phyloP scores from a whole-genome alignment of 2,797 vertebrate species.

The Borostomias antarcticus region DNA sequence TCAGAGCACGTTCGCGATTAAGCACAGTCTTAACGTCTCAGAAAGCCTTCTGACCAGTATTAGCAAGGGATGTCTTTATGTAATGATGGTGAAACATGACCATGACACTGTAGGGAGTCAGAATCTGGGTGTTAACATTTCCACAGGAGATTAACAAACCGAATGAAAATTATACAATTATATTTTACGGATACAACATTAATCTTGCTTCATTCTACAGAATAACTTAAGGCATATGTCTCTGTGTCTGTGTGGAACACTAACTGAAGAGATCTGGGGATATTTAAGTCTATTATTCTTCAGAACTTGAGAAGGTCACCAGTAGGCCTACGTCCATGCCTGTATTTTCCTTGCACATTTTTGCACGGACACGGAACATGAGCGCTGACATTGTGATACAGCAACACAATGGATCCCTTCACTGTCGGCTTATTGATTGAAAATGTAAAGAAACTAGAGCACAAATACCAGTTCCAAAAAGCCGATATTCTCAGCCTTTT shows the following conservation, averaged over 20 bases:
- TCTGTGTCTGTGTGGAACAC: background rate
- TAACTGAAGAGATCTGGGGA: background rate
- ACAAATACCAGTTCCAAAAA: background rate
- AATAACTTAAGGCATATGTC: background rate
- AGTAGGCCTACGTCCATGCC: background rate
- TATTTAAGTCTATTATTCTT: background rate
- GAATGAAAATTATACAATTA: background rate
- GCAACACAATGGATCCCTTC: background rate
- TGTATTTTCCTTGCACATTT: background rate
- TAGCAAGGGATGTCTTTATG: slow-evolving; percentile 1
- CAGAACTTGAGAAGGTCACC: too few species aligned
- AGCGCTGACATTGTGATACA: background rate
- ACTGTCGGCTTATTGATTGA: background rate
- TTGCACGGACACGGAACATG: background rate
- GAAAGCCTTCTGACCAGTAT: slow-evolving; percentile 2
- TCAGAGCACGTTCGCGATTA: slow-evolving; percentile 40
- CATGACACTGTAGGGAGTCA: slow-evolving; percentile 3
- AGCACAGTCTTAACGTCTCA: slow-evolving; percentile 4
- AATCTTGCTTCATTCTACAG: background rate
- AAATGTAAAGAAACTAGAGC: background rate
- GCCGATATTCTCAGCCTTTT: slow-evolving; percentile 6
- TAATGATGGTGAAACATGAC: background rate
- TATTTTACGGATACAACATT: background rate
- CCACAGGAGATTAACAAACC: background rate
- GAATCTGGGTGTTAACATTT: background rate